phyloP scores from a whole-genome alignment of 1,140 invertebrate genomes.

The Chironomus tepperi region DNA sequence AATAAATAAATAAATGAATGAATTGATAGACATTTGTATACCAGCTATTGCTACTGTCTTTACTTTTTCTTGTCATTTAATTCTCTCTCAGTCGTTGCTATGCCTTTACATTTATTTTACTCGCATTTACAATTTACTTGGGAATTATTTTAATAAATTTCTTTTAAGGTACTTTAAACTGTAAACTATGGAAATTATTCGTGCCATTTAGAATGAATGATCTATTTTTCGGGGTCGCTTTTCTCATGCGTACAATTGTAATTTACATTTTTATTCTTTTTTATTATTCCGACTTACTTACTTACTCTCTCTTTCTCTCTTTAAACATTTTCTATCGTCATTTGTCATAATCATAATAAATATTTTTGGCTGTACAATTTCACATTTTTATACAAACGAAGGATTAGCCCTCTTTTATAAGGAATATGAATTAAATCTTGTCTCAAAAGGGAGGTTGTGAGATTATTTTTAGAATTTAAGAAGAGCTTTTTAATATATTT shows the following conservation, averaged over 20 bases:
- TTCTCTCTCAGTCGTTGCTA: neutral
- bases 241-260: slow-evolving; percentile 7
- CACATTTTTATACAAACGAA: no score
- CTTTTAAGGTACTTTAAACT: neutral
- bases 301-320: no score
- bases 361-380: no score
- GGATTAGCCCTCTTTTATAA: no score
- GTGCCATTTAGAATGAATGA: neutral
- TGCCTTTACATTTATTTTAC: neutral
- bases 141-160: slow-evolving; percentile 10
- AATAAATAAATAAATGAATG: slow-evolving; percentile 4
- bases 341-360: no score
- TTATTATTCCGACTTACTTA: no score
- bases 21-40: neutral
- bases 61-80: neutral
- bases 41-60: neutral
- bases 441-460: no score
- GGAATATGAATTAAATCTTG: no score
- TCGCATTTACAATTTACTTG: neutral
- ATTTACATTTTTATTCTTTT: slow-evolving; percentile 1
- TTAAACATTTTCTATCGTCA: no score
- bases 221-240: neutral
- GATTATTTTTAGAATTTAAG: no score
- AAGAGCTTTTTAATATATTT: no score
- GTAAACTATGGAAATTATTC: neutral